Evolutionary conservation across 2,113 vertebrate species (phyloP).

Genomic region (Australoheros scitulus): DNA sequence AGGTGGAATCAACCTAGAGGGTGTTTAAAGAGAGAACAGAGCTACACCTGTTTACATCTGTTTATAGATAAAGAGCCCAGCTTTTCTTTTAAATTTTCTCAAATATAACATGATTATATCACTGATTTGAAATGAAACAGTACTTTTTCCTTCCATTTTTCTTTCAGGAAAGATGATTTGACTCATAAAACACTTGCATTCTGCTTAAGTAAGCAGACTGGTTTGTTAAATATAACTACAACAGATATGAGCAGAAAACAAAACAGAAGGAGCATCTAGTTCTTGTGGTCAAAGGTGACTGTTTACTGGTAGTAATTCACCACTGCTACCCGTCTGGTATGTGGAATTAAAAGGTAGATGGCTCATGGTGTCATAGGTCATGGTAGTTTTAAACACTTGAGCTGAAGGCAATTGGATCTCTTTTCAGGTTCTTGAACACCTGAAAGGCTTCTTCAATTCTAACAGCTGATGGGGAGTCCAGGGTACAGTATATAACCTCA

Average conservation of each 20-base stretch:
- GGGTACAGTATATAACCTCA: not conserved
- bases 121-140: not conserved
- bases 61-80: not conserved
- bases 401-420: not conserved
- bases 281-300: not conserved
- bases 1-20: not conserved
- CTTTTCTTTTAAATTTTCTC: not conserved
- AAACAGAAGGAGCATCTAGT: not conserved
- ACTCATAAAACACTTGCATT: not conserved
- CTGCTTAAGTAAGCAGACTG: not conserved
- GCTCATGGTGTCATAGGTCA: not conserved
- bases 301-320: not conserved
- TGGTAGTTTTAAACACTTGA: not conserved
- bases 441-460: not conserved
- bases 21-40: not conserved
- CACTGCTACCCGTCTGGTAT: not conserved
- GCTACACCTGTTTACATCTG: not conserved
- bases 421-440: not conserved
- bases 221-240: not conserved
- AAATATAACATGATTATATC: not conserved
- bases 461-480: not conserved
- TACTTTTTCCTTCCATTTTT: too few relatives aligned
- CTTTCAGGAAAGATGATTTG: too few relatives aligned
- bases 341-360: not conserved
- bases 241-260: not conserved